phyloP scores from a whole-genome alignment of 1,140 invertebrate genomes.

The Anoplolepis gracilipes region DNA sequence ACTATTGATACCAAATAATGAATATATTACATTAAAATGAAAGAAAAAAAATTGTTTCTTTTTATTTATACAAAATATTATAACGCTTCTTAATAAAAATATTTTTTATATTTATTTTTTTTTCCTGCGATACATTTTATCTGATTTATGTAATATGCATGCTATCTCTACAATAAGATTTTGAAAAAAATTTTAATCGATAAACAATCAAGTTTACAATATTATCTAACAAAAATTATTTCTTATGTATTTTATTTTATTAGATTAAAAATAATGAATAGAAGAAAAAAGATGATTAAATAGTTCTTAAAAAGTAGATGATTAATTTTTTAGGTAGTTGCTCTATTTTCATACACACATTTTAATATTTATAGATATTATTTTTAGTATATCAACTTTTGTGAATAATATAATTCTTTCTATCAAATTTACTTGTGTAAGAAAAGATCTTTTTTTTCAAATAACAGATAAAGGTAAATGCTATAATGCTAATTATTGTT shows the following conservation, averaged over 20 bases:
- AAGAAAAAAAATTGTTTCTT: neutral
- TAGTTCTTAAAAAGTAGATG: neutral
- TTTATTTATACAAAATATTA: neutral
- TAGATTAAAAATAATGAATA: neutral
- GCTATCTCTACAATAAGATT: neutral
- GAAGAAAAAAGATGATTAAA: too few relatives aligned
- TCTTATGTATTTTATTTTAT: too few relatives aligned
- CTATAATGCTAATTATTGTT: neutral
- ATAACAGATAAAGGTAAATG: constrained; percentile 6
- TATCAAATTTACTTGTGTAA: neutral
- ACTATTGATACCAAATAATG: neutral
- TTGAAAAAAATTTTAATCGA: neutral
- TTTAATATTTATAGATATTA: neutral
- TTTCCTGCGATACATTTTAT: neutral
- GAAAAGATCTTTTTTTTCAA: neutral
- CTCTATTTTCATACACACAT: neutral
- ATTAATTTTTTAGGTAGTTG: neutral
- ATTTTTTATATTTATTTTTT: neutral
- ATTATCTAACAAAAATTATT: too few relatives aligned
- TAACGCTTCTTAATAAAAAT: neutral
- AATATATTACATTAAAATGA: neutral
- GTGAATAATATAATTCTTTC: neutral
- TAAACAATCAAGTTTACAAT: neutral
- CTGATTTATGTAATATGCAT: neutral
- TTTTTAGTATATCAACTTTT: neutral